Evolutionary conservation across 1,140 invertebrate genomes (phyloP).

Genomic region (Pseudomyrmex pallidus): DNA sequence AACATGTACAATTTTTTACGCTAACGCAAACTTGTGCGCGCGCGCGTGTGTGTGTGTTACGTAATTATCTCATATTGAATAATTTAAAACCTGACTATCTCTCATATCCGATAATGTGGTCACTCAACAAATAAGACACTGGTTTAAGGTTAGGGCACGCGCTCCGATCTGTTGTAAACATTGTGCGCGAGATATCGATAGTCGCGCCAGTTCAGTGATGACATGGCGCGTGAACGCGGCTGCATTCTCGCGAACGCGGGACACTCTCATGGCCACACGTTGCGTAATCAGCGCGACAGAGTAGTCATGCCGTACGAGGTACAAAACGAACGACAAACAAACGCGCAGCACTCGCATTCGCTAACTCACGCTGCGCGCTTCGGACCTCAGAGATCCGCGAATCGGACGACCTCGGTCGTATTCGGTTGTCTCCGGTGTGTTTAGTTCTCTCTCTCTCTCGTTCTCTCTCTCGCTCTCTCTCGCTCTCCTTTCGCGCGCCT

Average conservation of each 20-base stretch:
- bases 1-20: no score
- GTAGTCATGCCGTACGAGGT: constrained; percentile 76
- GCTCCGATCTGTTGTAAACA: constrained; percentile 62
- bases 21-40: neutral
- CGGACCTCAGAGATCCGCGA: constrained; percentile 65
- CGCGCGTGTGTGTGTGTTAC: constrained; percentile 1
- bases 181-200: constrained; percentile 50
- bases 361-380: constrained; percentile 63
- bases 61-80: constrained; percentile 4
- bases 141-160: constrained; percentile 1
- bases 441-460: constrained; percentile 7
- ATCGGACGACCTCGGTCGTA: constrained; percentile 36
- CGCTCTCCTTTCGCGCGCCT: neutral
- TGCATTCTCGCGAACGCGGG: constrained; percentile 54
- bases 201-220: constrained; percentile 10
- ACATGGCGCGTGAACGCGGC: constrained; percentile 55
- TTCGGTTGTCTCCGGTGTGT: constrained; percentile 12
- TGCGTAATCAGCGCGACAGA: constrained; percentile 82
- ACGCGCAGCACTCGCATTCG: constrained; percentile 61
- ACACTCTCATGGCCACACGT: constrained; percentile 83
- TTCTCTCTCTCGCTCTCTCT: constrained; percentile 6
- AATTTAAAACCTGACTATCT: neutral
- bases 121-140: neutral
- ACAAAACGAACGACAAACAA: constrained; percentile 74
- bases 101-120: no score